Conservation (phyloP, 2,888 invertebrate species). For the Harpalus rufipes region DNA sequence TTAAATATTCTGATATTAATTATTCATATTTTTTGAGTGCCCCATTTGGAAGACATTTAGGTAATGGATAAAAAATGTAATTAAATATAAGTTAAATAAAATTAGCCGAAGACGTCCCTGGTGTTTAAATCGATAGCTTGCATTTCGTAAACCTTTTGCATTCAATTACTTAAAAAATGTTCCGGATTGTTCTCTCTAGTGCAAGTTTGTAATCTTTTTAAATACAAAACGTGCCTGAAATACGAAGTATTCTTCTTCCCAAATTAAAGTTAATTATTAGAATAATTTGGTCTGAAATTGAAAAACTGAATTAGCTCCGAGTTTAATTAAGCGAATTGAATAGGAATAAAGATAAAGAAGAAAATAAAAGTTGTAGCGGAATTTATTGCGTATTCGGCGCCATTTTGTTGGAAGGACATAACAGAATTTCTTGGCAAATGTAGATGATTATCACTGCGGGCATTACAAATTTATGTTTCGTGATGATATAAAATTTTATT, state of each 20-base stretch:
- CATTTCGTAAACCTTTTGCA: conserved; percentile 20
- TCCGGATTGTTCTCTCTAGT: background rate
- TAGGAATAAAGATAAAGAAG: conserved; percentile 52
- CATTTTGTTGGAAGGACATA: conserved; percentile 18
- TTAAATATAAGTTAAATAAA: conserved; percentile 19
- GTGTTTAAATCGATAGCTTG: conserved; percentile 29
- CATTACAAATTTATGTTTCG: conserved; percentile 34
- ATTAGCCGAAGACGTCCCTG: conserved; percentile 24
- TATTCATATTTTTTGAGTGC: conserved; percentile 9
- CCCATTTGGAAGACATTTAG: background rate
- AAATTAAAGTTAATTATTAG: conserved; percentile 59
- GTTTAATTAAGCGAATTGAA: conserved; percentile 59
- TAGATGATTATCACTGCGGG: conserved; percentile 26
- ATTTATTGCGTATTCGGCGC: conserved; percentile 31
- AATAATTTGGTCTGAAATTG: conserved; percentile 46
- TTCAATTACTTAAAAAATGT: conserved; percentile 38
- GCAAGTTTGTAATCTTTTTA: conserved; percentile 44
- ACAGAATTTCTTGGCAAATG: conserved; percentile 38
- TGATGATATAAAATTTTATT: conserved; percentile 41
- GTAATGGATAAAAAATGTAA: conserved; percentile 25
- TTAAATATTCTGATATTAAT: background rate
- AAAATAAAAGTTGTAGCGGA: conserved; percentile 48
- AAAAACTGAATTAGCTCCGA: conserved; percentile 45
- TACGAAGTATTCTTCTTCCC: conserved; percentile 29
- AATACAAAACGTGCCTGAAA: conserved; percentile 34